A percentile compares a stretch with the other conserved stretches of the same genome.
phyloP scores from a whole-genome alignment of 2,113 vertebrate genomes.

The Hucho hucho region DNA sequence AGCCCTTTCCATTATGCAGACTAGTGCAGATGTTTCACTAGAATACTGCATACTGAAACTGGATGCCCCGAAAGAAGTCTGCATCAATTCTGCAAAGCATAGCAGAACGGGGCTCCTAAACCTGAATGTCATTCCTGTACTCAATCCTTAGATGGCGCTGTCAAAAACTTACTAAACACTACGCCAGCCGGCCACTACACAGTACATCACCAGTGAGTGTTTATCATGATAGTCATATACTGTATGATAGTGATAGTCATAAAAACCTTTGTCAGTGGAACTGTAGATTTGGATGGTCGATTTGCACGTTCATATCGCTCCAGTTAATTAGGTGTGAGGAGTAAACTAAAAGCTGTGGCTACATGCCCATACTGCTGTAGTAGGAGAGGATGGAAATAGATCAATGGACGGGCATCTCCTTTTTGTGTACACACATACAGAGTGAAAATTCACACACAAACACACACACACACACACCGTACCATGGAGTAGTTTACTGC shows the following conservation, averaged over 20 bases:
- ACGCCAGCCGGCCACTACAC: background rate
- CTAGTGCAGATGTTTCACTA: background rate
- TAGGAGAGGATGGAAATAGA: slow-evolving; percentile 46
- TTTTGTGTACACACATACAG: background rate
- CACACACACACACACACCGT: background rate
- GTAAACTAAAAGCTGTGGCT: slow-evolving; percentile 56
- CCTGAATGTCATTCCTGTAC: slow-evolving; percentile 3
- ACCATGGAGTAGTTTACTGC: background rate
- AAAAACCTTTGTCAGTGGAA: slow-evolving; percentile 62
- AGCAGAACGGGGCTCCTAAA: background rate
- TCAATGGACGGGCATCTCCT: background rate
- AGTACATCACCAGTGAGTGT: slow-evolving; percentile 24
- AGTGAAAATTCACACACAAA: background rate
- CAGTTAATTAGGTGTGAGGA: slow-evolving; percentile 66
- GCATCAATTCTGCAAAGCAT: background rate
- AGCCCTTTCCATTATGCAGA: background rate
- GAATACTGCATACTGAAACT: background rate
- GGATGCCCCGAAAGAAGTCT: background rate
- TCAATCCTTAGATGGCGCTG: slow-evolving; percentile 58
- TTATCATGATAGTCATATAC: slow-evolving; percentile 59
- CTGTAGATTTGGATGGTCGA: slow-evolving; percentile 60
- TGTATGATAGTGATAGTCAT: slow-evolving; percentile 41
- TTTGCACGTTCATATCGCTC: slow-evolving; percentile 64
- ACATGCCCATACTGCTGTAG: slow-evolving; percentile 9
- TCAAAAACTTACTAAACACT: slow-evolving; percentile 18